A percentile compares a stretch with the other conserved stretches of the same genome.
Conservation (phyloP, 2,113 vertebrate species). For the Dipodomys spectabilis region DNA sequence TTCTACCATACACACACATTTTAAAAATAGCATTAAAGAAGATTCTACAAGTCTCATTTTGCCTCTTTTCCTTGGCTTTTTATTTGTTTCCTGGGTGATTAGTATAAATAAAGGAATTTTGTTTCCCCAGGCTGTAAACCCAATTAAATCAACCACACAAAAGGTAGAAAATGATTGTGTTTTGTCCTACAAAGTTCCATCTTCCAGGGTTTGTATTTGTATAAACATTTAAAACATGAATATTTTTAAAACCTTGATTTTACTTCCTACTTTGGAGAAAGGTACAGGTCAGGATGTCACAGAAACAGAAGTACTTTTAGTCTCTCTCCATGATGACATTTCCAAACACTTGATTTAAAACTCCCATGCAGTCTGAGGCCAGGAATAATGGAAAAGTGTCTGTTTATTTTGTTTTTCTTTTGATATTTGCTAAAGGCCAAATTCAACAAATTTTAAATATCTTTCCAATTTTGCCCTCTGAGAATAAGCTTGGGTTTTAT, state of each 20-base stretch:
- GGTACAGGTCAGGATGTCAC: background rate
- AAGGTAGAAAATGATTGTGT: background rate
- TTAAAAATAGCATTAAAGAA: too few relatives aligned
- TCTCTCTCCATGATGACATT: slow-evolving; percentile 14
- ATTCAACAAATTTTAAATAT: slow-evolving; percentile 53
- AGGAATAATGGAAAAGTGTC: background rate
- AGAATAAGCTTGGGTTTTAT: slow-evolving; percentile 50
- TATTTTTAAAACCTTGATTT: background rate
- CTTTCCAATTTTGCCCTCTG: slow-evolving; percentile 19
- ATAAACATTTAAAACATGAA: background rate
- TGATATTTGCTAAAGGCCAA: slow-evolving; percentile 34
- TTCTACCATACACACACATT: too few relatives aligned
- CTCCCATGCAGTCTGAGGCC: background rate
- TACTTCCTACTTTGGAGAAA: background rate
- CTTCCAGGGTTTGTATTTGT: background rate
- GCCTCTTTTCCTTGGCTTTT: background rate
- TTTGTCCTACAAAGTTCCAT: background rate
- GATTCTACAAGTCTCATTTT: background rate
- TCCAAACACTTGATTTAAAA: slow-evolving; percentile 56
- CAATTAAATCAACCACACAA: background rate
- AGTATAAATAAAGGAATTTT: background rate
- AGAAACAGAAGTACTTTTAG: background rate
- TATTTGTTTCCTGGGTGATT: background rate
- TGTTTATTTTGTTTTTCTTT: background rate
- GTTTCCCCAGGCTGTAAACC: background rate